Conservation (phyloP, 2,888 invertebrate genomes). For the Cataglyphis livida region DNA sequence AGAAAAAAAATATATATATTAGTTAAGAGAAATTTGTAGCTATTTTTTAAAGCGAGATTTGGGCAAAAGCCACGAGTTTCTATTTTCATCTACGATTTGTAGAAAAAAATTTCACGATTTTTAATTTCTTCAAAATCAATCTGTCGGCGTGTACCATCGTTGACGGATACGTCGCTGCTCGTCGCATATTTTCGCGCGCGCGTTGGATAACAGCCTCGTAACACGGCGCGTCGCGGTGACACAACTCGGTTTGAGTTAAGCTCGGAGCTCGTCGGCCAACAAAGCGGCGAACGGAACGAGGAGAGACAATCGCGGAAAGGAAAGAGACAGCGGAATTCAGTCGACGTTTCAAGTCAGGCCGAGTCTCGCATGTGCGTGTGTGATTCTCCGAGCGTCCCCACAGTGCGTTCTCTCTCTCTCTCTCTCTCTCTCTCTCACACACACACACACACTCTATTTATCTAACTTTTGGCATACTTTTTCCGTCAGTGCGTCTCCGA, state of each 20-base stretch:
- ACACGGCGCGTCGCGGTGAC: constrained; percentile 64
- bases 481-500: constrained; percentile 26
- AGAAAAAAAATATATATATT: background rate
- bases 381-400: constrained; percentile 47
- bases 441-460: background rate
- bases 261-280: constrained; percentile 51
- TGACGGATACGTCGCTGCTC: background rate
- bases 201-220: constrained; percentile 69
- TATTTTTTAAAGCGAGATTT: background rate
- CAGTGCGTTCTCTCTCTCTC: background rate
- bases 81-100: background rate
- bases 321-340: constrained; percentile 24
- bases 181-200: constrained; percentile 58
- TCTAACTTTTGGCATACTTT: constrained; percentile 32
- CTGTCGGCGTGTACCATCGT: background rate
- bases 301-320: constrained; percentile 29
- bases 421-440: constrained; percentile 30
- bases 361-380: constrained; percentile 48
- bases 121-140: background rate
- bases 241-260: constrained; percentile 64
- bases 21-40: background rate
- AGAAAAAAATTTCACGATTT: background rate
- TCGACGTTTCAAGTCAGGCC: constrained; percentile 56
- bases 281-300: constrained; percentile 41
- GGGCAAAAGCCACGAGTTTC: background rate